Base-by-base conservation (phyloP, 2,888 invertebrate species). In the Cordilura impudica region DNA sequence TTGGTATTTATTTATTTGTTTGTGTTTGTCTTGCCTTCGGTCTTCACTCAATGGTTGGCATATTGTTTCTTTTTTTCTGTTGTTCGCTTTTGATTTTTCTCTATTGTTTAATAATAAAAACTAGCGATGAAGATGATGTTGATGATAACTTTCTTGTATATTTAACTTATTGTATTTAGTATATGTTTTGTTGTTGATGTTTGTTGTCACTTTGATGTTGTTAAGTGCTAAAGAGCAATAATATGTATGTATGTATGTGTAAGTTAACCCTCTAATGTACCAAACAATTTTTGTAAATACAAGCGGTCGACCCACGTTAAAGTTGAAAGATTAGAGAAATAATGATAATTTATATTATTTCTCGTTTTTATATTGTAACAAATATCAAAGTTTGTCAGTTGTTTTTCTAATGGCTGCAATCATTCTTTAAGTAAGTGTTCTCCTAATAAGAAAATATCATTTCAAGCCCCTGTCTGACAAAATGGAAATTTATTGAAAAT, bases 111-210 rank as follows among this genome's bases (percentile, higher is more conserved):
- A 60, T 71, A 60, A 53, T 54, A 29, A 61, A 70, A 70, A 65
- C 53, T 53, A 60, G 53, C 35, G 35, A 14, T 53, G n/a, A 53
- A 26, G 49, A 39, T 71, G 26, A 56, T 61, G 21, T 56, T 61
- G 60, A 23, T 74, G 79, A 75, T 79, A 75, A 75, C 53, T 78
- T 70, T 39, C 47, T 60, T 65, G 69, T 69, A 54, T 73, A 43
- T 78, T 67, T 45, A 72, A 47, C 61, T 39, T 39, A 31, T 31
- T 26, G 39, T 47, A 47, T 31, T 31, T 18, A 53, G 61, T 69
- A 63, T 66, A 43, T 51, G 45, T 12, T 58, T 47, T 31, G 23
- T 66, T 66, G 60, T 53, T 66, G 71, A 67, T 72, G 66, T 77
- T 70, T 70, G 21, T 54, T 78, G 74, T 74, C 74, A 74, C 47